Base-by-base conservation (phyloP, 2,113 vertebrate species). In the Dasyurus viverrinus region DNA sequence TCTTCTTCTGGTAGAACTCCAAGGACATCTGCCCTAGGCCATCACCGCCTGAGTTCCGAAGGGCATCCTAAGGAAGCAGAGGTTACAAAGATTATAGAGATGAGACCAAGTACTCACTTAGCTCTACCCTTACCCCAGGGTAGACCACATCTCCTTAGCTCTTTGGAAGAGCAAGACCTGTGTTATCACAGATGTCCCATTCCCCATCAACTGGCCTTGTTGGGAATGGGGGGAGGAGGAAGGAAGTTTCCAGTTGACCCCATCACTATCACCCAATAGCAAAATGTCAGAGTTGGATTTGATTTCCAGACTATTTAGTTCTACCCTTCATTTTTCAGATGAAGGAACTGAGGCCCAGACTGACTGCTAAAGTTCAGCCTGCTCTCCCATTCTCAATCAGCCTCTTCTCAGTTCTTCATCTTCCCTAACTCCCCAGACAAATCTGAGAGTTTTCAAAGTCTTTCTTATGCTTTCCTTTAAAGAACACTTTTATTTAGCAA, bases 1-100 rank as follows among this genome's bases (percentile, higher is more conserved):
- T 99, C 98, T 99, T 99, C 98, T 99, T 99, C 99, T 99, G 99
- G 97, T 99, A 99, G 98, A 99, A 99, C 97, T 99, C 99, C 98
- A 99, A 95, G 1, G 99, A 99, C 97, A 99, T 99, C 95, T 99
- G 99, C 0, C 99, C 99, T 97, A 99, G 98, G 7, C 99, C 99
- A 0, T 99, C 99, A 0, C 99, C 99, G 92, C 99, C 99, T 0
- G 99, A 99, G 97, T 98, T 98, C 91, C 99, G 98, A 96, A 99
- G 96, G 0, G 99, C 99, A 0, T 99, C 99, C 99, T 99, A 97
- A 0, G 30, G 5, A 91, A 54, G 90, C 48, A 94, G 9, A 23
- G 30, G 8, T 24, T 36, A 46, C 8, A 54, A 8, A 23, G 30
- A 5, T 24, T 42, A 48, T 6, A 54, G 68, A 12, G 89, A 96